Evolutionary conservation across 2,113 vertebrate species (phyloP), one percentile per base, ranked within the genome.

Genomic region (Pan paniscus): DNA sequence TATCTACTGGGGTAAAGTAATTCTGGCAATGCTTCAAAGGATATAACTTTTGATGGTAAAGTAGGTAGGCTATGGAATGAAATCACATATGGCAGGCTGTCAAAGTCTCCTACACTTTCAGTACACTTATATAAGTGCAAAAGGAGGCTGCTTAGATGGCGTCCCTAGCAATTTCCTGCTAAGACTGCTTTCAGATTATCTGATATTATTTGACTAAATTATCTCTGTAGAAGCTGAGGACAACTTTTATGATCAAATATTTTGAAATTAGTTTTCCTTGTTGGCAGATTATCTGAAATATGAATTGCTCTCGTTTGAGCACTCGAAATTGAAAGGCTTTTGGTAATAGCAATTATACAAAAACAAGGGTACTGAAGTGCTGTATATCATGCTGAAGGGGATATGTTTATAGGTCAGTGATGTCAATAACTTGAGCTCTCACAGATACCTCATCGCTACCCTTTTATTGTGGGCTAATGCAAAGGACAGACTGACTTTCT

Each of bases 91-190:
- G 99, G 99, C 99, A 99, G 98, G 98, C 99, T 99, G 99, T 99
- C 99, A 99, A 99, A 99, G 99, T 98, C 98, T 98, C 98, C 99
- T 98, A 99, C 99, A 99, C 99, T 99, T 99, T 99, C 98, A 99
- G 99, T 99, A 99, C 99, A 99, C 99, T 99, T 99, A 99, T 99
- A 99, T 99, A 99, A 99, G 99, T 99, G 99, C 99, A 99, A 99
- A 99, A 99, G 98, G 99, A 99, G 99, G 98, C 99, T 98, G 97
- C 98, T 98, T 98, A 98, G 98, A 98, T 97, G 97, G 97, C 98
- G 98, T 98, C 97, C 89, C 95, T 93, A 97, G 98, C 98, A 99
- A 99, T 99, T 99, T 99, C 98, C 98, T 98, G 98, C 97, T 97
- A 98, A 98, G 98, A 98, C 98, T 98, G 96, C 98, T 98, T 97